Percentiles rank a stretch among this genome's conserved stretches.
Conservation (phyloP, 2,797 vertebrate genomes). For the Phylloscopus collybita region DNA sequence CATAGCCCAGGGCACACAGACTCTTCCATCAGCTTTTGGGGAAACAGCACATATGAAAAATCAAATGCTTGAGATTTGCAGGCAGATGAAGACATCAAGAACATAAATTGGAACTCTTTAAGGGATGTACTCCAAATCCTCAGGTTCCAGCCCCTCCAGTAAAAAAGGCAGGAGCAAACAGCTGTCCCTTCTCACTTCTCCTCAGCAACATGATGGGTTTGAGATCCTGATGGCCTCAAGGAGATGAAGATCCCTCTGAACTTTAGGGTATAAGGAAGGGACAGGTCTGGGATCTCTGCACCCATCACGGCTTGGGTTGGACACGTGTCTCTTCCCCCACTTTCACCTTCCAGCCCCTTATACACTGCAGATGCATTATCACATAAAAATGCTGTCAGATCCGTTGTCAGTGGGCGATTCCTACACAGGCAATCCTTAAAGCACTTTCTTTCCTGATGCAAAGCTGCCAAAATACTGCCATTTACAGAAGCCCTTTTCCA, state of each 20-base stretch:
- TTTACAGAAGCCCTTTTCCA: neutral
- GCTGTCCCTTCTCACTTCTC: neutral
- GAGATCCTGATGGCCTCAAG: rapidly evolving
- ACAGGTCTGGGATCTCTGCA: neutral
- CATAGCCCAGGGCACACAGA: neutral
- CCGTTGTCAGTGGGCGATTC: neutral
- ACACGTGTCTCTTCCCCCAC: neutral
- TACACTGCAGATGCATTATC: neutral
- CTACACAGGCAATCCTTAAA: neutral
- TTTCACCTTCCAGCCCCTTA: neutral
- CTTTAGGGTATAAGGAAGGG: neutral
- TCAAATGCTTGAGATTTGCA: neutral
- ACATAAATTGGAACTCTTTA: neutral
- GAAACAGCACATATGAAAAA: neutral
- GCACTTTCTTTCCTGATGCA: neutral
- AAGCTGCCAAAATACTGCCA: neutral
- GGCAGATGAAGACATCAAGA: neutral
- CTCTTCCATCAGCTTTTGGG: neutral
- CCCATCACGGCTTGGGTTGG: neutral
- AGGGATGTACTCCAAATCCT: neutral
- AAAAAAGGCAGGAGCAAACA: neutral
- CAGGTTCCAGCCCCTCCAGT: neutral
- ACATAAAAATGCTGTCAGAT: neutral
- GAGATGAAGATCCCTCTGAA: neutral
- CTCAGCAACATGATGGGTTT: neutral